These are phyloP conservation scores for Brachyhypopomus gauderio DNA, from an alignment of 2,113 vertebrate species.

Conservation along the genomic window DNA sequence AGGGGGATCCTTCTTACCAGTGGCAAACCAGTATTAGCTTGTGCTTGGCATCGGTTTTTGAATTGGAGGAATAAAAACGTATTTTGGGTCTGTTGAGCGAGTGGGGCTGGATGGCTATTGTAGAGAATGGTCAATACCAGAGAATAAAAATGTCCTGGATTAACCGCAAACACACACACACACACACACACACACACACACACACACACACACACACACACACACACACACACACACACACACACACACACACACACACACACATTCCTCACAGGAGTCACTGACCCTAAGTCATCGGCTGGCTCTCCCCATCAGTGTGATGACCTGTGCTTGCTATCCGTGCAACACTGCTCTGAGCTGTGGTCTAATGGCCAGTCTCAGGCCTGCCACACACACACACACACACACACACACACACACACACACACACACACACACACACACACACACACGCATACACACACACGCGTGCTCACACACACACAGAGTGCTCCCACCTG, in stretches of 20 bases:
- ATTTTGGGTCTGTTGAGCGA: constrained; percentile 18
- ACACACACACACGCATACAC: constrained; percentile 34
- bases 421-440: constrained; percentile 41
- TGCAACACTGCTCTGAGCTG: constrained; percentile 50
- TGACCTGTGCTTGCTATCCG: constrained; percentile 49
- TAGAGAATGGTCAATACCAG: constrained; percentile 25
- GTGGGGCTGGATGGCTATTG: constrained; percentile 1
- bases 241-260: constrained; percentile 24
- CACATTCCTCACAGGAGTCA: constrained; percentile 51
- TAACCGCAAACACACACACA: neutral
- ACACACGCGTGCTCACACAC: constrained; percentile 44
- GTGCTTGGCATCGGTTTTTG: constrained; percentile 8
- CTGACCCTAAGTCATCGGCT: constrained; percentile 54
- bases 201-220: constrained; percentile 16
- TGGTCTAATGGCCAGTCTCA: constrained; percentile 63
- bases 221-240: neutral
- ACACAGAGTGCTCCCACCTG: constrained; percentile 41
- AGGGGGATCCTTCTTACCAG: constrained; percentile 44
- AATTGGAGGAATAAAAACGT: constrained; percentile 18
- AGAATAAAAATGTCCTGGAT: constrained; percentile 34
- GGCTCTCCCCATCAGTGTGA: constrained; percentile 54
- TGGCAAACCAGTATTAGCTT: constrained; percentile 44
- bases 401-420: constrained; percentile 41
- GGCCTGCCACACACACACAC: constrained; percentile 57
- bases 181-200: neutral